A percentile compares a stretch with the other conserved stretches of the same genome.
Conservation (phyloP, 2,888 invertebrate genomes). For the Steinernema hermaphroditum region DNA sequence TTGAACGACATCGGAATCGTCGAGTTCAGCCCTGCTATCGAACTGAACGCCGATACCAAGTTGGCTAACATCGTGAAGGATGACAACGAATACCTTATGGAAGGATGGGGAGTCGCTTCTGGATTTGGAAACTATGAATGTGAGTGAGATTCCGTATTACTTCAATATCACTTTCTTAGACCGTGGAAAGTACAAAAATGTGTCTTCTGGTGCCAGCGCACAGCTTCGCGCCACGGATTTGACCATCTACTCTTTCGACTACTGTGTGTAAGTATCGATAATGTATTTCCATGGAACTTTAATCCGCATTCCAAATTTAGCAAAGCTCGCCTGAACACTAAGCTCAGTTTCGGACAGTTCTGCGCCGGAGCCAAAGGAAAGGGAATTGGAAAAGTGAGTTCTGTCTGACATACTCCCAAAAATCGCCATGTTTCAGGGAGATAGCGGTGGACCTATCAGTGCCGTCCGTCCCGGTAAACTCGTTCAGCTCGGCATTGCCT, state of each 20-base stretch:
- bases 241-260: background rate
- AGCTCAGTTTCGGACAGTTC: background rate
- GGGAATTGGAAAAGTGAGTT: background rate
- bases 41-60: background rate
- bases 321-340: background rate
- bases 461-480: background rate
- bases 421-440: too few relatives aligned
- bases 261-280: background rate
- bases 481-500: background rate
- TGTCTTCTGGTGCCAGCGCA: background rate
- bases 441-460: background rate
- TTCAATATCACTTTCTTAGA: too few relatives aligned
- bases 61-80: background rate
- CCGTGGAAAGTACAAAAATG: too few relatives aligned
- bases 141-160: too few relatives aligned
- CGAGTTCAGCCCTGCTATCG: background rate
- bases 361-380: background rate
- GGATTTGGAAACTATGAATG: background rate
- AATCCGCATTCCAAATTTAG: too few relatives aligned
- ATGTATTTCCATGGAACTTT: too few relatives aligned
- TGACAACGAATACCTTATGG: background rate
- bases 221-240: background rate
- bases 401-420: too few relatives aligned
- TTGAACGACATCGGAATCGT: background rate
- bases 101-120: background rate